These are phyloP conservation scores for Digitonthophagus gazella DNA, from an alignment of 2,888 invertebrate genomes.

Conservation along the genomic window DNA sequence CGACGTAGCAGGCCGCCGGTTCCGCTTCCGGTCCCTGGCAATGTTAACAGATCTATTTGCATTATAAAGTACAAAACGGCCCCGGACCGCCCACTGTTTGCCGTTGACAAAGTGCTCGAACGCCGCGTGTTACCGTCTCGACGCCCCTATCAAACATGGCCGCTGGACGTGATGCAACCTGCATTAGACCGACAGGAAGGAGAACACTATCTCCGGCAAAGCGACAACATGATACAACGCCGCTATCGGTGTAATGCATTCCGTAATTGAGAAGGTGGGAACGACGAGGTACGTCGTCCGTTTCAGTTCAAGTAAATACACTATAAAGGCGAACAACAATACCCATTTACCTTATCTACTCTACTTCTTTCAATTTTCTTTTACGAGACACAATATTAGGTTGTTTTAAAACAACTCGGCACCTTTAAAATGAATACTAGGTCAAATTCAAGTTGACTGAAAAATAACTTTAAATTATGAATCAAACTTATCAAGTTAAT, in stretches of 20 bases:
- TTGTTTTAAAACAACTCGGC: too few species aligned
- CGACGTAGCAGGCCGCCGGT: slow-evolving; percentile 11
- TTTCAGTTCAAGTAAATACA: not conserved
- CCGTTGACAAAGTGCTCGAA: slow-evolving; percentile 39
- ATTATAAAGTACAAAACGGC: slow-evolving; percentile 42
- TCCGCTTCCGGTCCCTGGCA: slow-evolving; percentile 24
- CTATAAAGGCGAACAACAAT: too few species aligned
- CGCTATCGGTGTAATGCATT: not conserved
- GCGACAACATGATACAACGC: not conserved
- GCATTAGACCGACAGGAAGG: not conserved
- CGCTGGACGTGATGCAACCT: not conserved
- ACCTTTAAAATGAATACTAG: too few species aligned
- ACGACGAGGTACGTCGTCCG: not conserved
- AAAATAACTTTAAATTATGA: too few species aligned
- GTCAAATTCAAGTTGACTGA: too few species aligned
- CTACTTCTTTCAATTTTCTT: too few species aligned
- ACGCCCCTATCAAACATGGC: not conserved
- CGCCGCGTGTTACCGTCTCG: slow-evolving; percentile 22
- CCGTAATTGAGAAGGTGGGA: not conserved
- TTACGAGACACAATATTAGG: too few species aligned
- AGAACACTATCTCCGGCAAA: not conserved
- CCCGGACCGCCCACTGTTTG: slow-evolving; percentile 42
- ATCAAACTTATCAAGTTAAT: too few species aligned
- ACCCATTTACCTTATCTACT: too few species aligned
- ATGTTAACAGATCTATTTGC: slow-evolving; percentile 46